A percentile compares a stretch with the other conserved stretches of the same genome.
Conservation (phyloP, 2,888 invertebrate genomes). For the Apomyelois bistriatella region DNA sequence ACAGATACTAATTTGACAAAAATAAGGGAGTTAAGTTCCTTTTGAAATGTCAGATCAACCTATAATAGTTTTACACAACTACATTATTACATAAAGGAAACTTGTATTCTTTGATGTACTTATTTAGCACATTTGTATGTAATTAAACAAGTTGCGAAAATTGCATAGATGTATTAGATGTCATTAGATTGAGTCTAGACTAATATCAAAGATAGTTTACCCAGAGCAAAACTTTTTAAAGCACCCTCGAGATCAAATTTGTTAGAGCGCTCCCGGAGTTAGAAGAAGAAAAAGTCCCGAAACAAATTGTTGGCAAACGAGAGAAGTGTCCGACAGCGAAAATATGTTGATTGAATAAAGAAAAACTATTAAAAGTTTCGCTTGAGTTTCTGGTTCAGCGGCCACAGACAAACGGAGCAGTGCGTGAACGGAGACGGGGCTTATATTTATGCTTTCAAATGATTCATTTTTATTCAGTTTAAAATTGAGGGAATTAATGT, state of each 20-base stretch:
- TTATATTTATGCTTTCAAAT: constrained; percentile 10
- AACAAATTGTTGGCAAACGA: constrained; percentile 76
- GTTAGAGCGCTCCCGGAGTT: constrained; percentile 53
- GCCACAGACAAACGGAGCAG: constrained; percentile 52
- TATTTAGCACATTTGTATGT: too few species aligned
- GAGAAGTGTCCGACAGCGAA: constrained; percentile 73
- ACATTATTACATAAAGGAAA: too few species aligned
- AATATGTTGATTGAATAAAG: constrained; percentile 79
- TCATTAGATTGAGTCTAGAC: constrained; percentile 51
- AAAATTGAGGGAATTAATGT: too few species aligned
- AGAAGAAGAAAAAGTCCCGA: constrained; percentile 63
- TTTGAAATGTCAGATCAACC: too few species aligned
- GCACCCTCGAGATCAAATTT: constrained; percentile 65
- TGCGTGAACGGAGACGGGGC: constrained; percentile 40
- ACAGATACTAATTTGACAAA: too few species aligned
- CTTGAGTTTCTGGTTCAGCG: constrained; percentile 62
- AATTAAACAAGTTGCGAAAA: too few species aligned
- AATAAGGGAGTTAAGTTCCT: too few species aligned
- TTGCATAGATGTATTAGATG: background rate
- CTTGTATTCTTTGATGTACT: too few species aligned
- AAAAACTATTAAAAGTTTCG: constrained; percentile 77
- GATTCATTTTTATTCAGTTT: background rate
- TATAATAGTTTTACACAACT: too few species aligned
- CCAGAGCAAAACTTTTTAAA: constrained; percentile 52
- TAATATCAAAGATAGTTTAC: constrained; percentile 33